Evolutionary conservation across 2,888 invertebrate species (phyloP).

Genomic region (Polia nebulosa): DNA sequence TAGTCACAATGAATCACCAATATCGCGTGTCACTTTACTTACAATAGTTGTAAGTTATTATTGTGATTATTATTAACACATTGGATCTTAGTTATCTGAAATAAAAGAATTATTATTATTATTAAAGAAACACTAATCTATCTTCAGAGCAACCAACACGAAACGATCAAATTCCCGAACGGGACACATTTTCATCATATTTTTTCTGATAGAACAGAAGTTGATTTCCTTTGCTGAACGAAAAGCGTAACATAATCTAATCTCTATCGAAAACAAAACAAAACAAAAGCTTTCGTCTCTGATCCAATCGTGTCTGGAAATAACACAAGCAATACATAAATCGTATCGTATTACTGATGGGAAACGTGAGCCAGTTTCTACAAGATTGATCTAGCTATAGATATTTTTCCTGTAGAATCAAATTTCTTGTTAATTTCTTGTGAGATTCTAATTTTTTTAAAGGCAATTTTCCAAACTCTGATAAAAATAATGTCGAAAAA

Average conservation of each 20-base stretch:
- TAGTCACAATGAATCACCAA: too few relatives aligned
- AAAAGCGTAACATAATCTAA: constrained; percentile 37
- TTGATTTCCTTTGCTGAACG: constrained; percentile 19
- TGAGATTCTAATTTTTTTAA: too few relatives aligned
- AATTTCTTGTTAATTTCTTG: background rate
- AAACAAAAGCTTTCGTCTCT: constrained; percentile 47
- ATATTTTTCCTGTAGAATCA: constrained; percentile 9
- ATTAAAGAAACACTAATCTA: too few relatives aligned
- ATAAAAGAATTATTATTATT: too few relatives aligned
- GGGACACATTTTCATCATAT: constrained; percentile 2
- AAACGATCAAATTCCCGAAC: background rate
- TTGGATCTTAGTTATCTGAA: too few relatives aligned
- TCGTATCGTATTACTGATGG: constrained; percentile 39
- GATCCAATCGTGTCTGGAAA: constrained; percentile 46
- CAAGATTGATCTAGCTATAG: constrained; percentile 1
- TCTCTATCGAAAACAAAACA: constrained; percentile 50
- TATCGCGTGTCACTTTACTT: too few relatives aligned
- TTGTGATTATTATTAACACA: too few relatives aligned
- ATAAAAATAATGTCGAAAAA: too few relatives aligned
- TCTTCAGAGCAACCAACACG: too few relatives aligned
- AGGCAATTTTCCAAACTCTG: too few relatives aligned
- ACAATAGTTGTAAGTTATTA: too few relatives aligned
- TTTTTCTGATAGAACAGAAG: constrained; percentile 22
- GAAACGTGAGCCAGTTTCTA: constrained; percentile 9
- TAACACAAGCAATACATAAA: constrained; percentile 42